These are phyloP conservation scores for Emys orbicularis DNA, from an alignment of 2,797 vertebrate genomes.

Conservation along the genomic window DNA sequence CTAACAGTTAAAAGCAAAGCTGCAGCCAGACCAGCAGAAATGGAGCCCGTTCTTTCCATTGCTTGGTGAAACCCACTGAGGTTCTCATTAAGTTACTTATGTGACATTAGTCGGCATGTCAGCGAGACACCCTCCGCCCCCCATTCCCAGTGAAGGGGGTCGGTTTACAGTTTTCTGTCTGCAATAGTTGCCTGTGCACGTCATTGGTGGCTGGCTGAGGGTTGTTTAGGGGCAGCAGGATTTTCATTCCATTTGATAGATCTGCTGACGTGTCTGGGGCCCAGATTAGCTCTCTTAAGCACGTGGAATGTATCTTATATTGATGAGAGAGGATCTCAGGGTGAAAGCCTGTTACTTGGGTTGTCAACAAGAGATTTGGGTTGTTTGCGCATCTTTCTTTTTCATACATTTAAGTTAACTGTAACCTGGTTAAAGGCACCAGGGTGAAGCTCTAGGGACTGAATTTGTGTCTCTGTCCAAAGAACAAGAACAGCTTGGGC, in stretches of 20 bases:
- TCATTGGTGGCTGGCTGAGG: conserved; percentile 8
- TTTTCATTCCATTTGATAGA: conserved; percentile 36
- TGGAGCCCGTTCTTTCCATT: conserved; percentile 28
- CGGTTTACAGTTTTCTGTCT: conserved; percentile 43
- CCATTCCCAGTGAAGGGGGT: not conserved
- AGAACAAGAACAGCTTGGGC: not conserved
- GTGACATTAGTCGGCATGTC: conserved; percentile 31
- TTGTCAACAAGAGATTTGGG: not conserved
- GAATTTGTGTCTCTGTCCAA: not conserved
- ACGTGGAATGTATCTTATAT: conserved; percentile 10
- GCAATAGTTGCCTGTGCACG: not conserved
- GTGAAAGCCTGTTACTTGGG: not conserved
- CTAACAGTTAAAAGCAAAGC: conserved; percentile 24
- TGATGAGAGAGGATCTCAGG: not conserved
- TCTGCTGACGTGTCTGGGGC: not conserved
- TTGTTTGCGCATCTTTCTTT: not conserved
- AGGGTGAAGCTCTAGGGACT: not conserved
- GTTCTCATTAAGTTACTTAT: conserved; percentile 12
- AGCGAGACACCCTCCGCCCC: conserved; percentile 8
- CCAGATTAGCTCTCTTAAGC: conserved; percentile 6
- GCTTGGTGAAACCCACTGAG: not conserved
- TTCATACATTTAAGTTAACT: not conserved
- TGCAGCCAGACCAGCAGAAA: conserved; percentile 20
- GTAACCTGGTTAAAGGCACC: not conserved
- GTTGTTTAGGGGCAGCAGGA: not conserved